Evolutionary conservation across 92 coral and sea anemone species (phyloP), one percentile per base, ranked within the genome.

Genomic region (Epizoanthus illoricatus): DNA sequence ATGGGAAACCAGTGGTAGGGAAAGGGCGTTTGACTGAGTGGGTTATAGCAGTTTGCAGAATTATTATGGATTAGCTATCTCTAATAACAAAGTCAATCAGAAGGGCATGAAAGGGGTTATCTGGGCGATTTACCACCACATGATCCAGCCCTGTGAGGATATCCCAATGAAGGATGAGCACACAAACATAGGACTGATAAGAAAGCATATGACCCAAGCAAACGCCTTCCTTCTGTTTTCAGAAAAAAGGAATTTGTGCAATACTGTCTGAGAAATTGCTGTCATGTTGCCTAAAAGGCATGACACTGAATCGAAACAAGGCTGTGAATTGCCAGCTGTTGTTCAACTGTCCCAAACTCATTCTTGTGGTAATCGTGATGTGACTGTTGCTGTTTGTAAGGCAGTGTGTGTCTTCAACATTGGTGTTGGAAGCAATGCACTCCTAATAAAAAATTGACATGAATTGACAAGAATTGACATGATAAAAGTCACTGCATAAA

Each of bases 361-460:
- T 19, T 89, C 84, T 65, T 85, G 89, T 71, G 87, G 92, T 13
- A 75, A 78, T 19, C 73, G 88, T 45, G 71, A 52, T 64, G 88
- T 88, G 7, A 15, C 71, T 36, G 62, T 86, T 69, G 87, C 92
- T 24, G 88, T 75, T 19, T 86, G 87, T 47, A 87, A 87, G 66
- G 84, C 93, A 52, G 80, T 90, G 55, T 84, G 84, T n/a, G 86
- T 84, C 24, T 90, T 80, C 79, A 90, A 90, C 69, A 87, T 86
- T 47, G 90, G 90, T 84, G 74, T 89, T 73, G 93, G 84, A 19
- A 87, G 89, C 79, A 87, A 87, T 61, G 90, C 88, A 65, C 84
- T 80, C 13, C 65, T 88, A 28, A 80, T 87, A 84, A 71, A 63
- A 65, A 18, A 71, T 88, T 7, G 24, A n/a, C n/a, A n/a, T n/a